Base-by-base conservation (phyloP, 2,113 vertebrate species). In the Tyrannus savana region DNA sequence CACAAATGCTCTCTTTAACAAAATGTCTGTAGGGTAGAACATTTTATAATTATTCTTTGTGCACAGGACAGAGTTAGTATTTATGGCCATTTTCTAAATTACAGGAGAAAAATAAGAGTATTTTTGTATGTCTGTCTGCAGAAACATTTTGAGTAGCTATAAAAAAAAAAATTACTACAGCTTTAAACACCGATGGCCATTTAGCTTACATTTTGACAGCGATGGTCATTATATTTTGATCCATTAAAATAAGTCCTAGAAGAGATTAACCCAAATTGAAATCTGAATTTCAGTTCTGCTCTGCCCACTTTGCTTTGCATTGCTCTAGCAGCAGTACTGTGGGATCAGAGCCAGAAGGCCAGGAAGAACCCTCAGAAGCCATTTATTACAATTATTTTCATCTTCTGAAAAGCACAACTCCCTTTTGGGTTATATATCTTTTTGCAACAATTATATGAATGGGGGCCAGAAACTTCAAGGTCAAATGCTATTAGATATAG, bases 371-470 rank as follows among this genome's bases (percentile, higher is more conserved):
- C 78, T 69, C 71, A 87, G 50, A 90, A 91, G 27, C 67, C 52
- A 87, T 93, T 93, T 84, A 89, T 81, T 91, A 82, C 56, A 67
- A 42, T 27, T 33, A 59, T 80, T 90, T 95, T 87, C 66, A 59
- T 91, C 59, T 76, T 83, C 85, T 74, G 71, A 85, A 94, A 85
- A 85, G 74, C 67, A 60, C 44, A 79, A 21, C 53, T 91, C 85
- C 78, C 87, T 93, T 66, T 79, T 7, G 8, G 19, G 19, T 81
- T 72, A 87, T 77, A n/a, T 39, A 63, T 87, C 87, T 71, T 91
- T 55, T 63, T 6, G 1, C 63, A 90, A 89, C 59, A 90, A 60
- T 93, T 90, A 79, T 8, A 24, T 73, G 90, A 90, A 68, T 46
- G 44, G 41, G 50, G 58, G 62, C 62, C 84, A 95, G 79, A 88